Percentiles rank a stretch among this genome's conserved stretches.
Evolutionary conservation across 1,140 invertebrate species (phyloP).

Genomic region (Colletes gigas): DNA sequence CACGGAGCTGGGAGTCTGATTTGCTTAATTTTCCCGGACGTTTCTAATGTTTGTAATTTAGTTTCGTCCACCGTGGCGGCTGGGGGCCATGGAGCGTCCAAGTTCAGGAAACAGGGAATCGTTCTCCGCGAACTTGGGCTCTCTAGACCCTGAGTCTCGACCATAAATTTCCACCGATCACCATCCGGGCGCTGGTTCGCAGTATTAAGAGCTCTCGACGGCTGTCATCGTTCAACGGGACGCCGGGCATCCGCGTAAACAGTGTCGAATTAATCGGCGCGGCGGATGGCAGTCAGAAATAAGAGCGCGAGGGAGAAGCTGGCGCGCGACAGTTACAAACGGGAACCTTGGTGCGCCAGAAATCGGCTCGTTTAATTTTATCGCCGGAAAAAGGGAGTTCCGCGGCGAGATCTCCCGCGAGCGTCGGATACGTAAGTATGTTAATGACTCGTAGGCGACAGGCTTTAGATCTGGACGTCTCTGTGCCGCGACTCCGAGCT

Average conservation of each 20-base stretch:
- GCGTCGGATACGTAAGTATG: constrained; percentile 69
- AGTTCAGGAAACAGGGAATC: too few species aligned
- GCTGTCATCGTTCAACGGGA: constrained; percentile 7
- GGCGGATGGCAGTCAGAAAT: background rate
- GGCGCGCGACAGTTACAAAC: constrained; percentile 39
- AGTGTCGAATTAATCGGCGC: constrained; percentile 26
- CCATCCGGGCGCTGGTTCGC: background rate
- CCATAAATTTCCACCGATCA: background rate
- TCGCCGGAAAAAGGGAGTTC: constrained; percentile 49
- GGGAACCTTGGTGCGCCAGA: constrained; percentile 38
- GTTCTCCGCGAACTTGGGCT: too few species aligned
- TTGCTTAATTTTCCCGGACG: too few species aligned
- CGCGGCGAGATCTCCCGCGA: constrained; percentile 46
- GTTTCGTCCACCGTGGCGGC: too few species aligned
- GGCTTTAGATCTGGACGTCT: constrained; percentile 77
- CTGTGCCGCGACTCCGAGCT: constrained; percentile 47
- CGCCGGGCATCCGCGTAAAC: background rate
- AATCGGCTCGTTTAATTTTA: constrained; percentile 66
- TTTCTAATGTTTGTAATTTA: too few species aligned
- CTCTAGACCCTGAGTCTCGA: background rate
- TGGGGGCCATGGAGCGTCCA: too few species aligned
- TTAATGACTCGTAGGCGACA: constrained; percentile 80
- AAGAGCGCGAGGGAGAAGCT: background rate
- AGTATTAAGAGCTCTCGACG: background rate
- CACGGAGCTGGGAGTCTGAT: too few species aligned